These are phyloP conservation scores for Ancistrus triradiatus DNA, from an alignment of 2,113 vertebrate species.

Conservation along the genomic window DNA sequence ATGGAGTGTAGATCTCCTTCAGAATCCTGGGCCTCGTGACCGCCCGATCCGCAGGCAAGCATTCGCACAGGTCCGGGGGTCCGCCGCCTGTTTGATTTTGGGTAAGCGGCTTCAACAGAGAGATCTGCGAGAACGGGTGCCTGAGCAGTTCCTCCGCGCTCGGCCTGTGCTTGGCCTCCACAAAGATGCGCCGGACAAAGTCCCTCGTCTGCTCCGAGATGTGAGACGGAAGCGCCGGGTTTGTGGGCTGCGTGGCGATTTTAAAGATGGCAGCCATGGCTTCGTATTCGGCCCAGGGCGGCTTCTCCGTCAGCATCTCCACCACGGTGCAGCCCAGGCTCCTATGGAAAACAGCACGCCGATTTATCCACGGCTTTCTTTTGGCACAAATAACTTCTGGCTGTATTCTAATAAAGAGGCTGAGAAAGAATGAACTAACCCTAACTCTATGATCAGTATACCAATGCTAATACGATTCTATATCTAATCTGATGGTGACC, in stretches of 20 bases:
- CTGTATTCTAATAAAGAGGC: too few species aligned
- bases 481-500: too few species aligned
- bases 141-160: slow-evolving; percentile 92
- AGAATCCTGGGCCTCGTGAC: not conserved
- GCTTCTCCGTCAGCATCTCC: slow-evolving; percentile 95
- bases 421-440: too few species aligned
- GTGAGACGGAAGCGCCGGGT: slow-evolving; percentile 85
- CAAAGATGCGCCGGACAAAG: slow-evolving; percentile 89
- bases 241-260: slow-evolving; percentile 94
- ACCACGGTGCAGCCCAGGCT: slow-evolving; percentile 93
- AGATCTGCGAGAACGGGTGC: slow-evolving; percentile 91
- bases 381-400: too few species aligned
- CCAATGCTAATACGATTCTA: too few species aligned
- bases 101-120: slow-evolving; percentile 70
- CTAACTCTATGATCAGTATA: too few species aligned
- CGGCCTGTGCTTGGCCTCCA: slow-evolving; percentile 90
- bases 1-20: slow-evolving; percentile 4
- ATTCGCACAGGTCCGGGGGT: not conserved
- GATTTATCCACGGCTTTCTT: too few species aligned
- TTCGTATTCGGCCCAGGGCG: slow-evolving; percentile 93
- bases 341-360: slow-evolving; percentile 66
- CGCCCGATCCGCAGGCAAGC: too few species aligned
- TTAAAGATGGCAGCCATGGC: slow-evolving; percentile 98
- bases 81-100: not conserved
- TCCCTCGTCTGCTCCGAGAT: slow-evolving; percentile 85